Evolutionary conservation across 2,113 vertebrate genomes (phyloP), one percentile per base, ranked within the genome.

Genomic region (Acinonyx jubatus): DNA sequence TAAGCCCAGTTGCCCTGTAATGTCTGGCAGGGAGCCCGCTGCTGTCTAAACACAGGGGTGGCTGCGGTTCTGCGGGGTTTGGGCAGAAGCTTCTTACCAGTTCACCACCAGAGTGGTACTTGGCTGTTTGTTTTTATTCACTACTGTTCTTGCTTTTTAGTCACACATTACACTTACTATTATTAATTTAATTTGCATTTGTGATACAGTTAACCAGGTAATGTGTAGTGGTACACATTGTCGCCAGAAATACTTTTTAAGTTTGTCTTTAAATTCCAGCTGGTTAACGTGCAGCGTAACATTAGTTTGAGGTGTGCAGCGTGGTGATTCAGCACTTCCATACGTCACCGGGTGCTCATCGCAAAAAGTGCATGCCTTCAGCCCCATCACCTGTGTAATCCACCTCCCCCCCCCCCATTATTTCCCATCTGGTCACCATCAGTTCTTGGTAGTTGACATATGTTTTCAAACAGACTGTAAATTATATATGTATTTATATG

Each of bases 101-200:
- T 83, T 23, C 61, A 7, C 4, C 14, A 11, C 36, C 50, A 78
- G 27, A 33, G 29, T 66, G 48, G 25, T 66, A 31, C 16, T n/a
- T 88, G 80, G 27, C 13, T 81, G 15, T 88, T 92, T 31, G 29
- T 89, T 81, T 89, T 78, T 65, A 41, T 71, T 83, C 91, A 73
- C 55, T 88, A 19, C 52, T 55, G 9, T 36, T 61, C 33, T 38
- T 71, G 50, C 4, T 61, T 86, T 95, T 83, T 55, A 63, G 33
- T 82, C 92, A 76, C 1, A 91, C 66, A 57, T 69, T 57, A 1
- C 7, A 76, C 23, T 92, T 65, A 45, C n/a, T n/a, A 74, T 63
- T 88, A 69, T 92, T 79, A 90, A 71, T 84, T 96, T 74, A 25
- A 3, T 29, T 94, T 71, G 41, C 76, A 38, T 78, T 83, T 91